Base-by-base conservation (phyloP, 1,140 invertebrate genomes). In the Apocrypta bakeri region DNA sequence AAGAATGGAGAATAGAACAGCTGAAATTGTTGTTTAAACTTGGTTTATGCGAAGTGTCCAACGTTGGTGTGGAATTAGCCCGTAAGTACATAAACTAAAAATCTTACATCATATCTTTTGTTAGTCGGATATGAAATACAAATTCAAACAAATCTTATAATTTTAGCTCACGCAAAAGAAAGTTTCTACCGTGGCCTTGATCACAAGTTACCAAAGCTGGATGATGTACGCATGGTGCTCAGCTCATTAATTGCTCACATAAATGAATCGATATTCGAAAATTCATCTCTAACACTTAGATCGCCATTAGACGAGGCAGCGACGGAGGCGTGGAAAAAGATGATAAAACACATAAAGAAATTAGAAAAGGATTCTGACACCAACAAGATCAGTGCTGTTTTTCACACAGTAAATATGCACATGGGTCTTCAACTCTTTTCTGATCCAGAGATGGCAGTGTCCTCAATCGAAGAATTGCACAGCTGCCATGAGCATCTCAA, bases 381-480 rank as follows among this genome's bases (percentile, higher is more conserved):
- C 73, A 17, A 79, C 84, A 29, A 94, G 94, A 56, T 87, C 0
- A 74, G 56, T 1, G 76, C 42, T 6, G 86, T 85, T 21, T 95
- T 96, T 88, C 93, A 94, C 80, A 94, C 94, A 42, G 92, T 96
- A 83, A 93, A 95, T 76, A 90, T 96, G 76, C 94, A 95, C 75
- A 94, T 96, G 91, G 94, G 94, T n/a, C 88, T 96, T 24, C 95
- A 96, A 84, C 87, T 96, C 78, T 95, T 96, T 87, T 93, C 93
- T 27, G 94, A 96, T 85, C 90, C 94, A 8, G 94, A 95, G 90
- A 92, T 95, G 89, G 95, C 95, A 1, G 88, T 92, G 77, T 93
- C 94, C 85, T 94, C 94, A 1, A 93, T 96, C 48, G 92, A 94
- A 81, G 95, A 96, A 88, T 88, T 96, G 25, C 93, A 95, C 85